These are phyloP conservation scores for Chaetodon trifasciatus DNA, from an alignment of 2,797 vertebrate species.

Conservation along the genomic window DNA sequence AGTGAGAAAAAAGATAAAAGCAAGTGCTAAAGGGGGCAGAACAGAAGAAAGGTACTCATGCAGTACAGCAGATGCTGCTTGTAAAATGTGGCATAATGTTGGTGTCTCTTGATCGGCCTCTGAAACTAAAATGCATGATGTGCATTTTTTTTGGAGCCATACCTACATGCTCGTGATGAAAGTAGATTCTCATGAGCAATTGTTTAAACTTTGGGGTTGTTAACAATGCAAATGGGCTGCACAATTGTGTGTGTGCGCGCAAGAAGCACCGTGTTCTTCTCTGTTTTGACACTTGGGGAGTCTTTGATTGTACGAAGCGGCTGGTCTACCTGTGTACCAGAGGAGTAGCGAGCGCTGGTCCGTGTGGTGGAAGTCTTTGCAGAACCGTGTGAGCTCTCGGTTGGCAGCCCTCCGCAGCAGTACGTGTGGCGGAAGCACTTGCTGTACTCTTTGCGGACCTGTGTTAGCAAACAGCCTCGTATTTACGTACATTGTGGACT, in stretches of 20 bases:
- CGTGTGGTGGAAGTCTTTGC: slow-evolving; percentile 95
- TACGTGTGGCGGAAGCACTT: slow-evolving; percentile 98
- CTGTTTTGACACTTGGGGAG: background rate
- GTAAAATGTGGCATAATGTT: slow-evolving; percentile 55
- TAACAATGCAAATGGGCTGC: slow-evolving; percentile 12
- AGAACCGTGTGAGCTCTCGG: slow-evolving; percentile 96
- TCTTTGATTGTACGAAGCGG: slow-evolving; percentile 28
- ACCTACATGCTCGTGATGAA: slow-evolving; percentile 22
- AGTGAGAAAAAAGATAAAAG: slow-evolving; percentile 78
- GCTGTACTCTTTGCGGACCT: slow-evolving; percentile 98
- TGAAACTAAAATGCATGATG: slow-evolving; percentile 44
- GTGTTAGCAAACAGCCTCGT: slow-evolving; percentile 55
- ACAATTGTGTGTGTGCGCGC: background rate
- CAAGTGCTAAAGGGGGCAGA: slow-evolving; percentile 69
- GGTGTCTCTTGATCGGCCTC: slow-evolving; percentile 59
- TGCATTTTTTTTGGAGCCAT: slow-evolving; percentile 16
- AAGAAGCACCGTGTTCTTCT: background rate
- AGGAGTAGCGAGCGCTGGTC: slow-evolving; percentile 98
- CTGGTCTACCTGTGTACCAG: slow-evolving; percentile 95
- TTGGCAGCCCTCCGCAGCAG: slow-evolving; percentile 94
- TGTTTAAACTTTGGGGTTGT: slow-evolving; percentile 3
- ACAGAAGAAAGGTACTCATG: slow-evolving; percentile 74
- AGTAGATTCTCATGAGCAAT: slow-evolving; percentile 25
- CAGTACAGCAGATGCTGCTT: slow-evolving; percentile 68
- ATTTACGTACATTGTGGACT: slow-evolving; percentile 69